phyloP scores from a whole-genome alignment of 2,888 invertebrate species.

The Leptinotarsa tumamoca region DNA sequence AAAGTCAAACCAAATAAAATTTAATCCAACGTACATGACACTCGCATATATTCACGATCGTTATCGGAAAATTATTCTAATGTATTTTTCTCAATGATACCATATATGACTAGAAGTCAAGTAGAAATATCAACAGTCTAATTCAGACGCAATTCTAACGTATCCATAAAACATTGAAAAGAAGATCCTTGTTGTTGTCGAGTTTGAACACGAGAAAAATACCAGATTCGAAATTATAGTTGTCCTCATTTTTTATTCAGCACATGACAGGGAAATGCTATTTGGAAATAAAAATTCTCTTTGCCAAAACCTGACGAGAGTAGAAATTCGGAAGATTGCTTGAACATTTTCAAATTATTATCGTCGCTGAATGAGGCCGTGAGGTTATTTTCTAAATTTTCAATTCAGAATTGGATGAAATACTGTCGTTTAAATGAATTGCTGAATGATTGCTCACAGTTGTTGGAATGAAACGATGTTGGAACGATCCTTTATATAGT shows the following conservation, averaged over 20 bases:
- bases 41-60: too few species aligned
- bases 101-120: background rate
- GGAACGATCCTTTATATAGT: too few species aligned
- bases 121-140: slow-evolving; percentile 9
- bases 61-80: background rate
- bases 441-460: background rate
- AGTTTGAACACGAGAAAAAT: slow-evolving; percentile 24
- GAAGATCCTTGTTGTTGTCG: slow-evolving; percentile 28
- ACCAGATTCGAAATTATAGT: slow-evolving; percentile 39
- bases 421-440: background rate
- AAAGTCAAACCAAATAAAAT: too few species aligned
- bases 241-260: slow-evolving; percentile 42
- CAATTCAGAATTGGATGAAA: background rate
- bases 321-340: slow-evolving; percentile 26
- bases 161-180: slow-evolving; percentile 25
- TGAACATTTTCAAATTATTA: slow-evolving; percentile 36
- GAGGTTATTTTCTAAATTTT: background rate
- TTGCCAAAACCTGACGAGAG: slow-evolving; percentile 33
- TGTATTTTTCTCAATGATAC: background rate
- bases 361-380: slow-evolving; percentile 6
- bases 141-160: slow-evolving; percentile 9
- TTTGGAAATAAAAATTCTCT: slow-evolving; percentile 38
- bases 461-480: too few species aligned
- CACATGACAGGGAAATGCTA: slow-evolving; percentile 38
- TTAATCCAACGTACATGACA: too few species aligned